Percentiles rank a stretch among this genome's conserved stretches.
Conservation (phyloP, 2,888 invertebrate genomes). For the Eremobia ochroleuca region DNA sequence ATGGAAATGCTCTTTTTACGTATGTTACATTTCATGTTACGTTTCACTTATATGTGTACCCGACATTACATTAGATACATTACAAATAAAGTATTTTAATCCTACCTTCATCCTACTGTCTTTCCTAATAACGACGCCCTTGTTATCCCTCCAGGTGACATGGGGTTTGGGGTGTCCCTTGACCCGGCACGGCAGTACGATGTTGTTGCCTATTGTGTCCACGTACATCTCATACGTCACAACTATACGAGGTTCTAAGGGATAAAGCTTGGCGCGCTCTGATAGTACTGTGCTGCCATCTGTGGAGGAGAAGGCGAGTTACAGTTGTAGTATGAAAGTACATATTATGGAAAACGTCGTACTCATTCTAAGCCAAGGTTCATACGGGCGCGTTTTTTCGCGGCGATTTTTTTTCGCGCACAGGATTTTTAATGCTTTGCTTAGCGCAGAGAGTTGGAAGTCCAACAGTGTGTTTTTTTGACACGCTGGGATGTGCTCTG, state of each 20-base stretch:
- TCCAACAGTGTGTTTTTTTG: too few relatives aligned
- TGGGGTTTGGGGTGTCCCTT: constrained; percentile 92
- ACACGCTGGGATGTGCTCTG: too few relatives aligned
- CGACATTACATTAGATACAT: too few relatives aligned
- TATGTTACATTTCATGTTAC: too few relatives aligned
- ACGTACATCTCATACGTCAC: constrained; percentile 90
- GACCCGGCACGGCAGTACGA: constrained; percentile 93
- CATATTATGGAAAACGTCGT: too few relatives aligned
- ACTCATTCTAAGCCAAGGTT: background rate
- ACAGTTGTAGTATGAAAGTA: background rate
- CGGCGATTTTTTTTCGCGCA: too few relatives aligned
- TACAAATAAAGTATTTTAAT: background rate
- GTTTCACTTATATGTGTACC: too few relatives aligned
- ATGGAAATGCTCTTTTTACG: too few relatives aligned
- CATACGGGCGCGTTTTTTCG: too few relatives aligned
- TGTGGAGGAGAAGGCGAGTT: constrained; percentile 66
- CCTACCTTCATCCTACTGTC: constrained; percentile 90
- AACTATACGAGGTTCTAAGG: constrained; percentile 89
- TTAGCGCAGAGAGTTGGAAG: too few relatives aligned
- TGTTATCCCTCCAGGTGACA: constrained; percentile 92
- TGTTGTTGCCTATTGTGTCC: constrained; percentile 91
- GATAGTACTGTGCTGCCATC: constrained; percentile 78
- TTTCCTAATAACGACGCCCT: constrained; percentile 88
- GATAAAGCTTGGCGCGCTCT: constrained; percentile 85
- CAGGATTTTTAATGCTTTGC: too few relatives aligned